Evolutionary conservation across 92 coral and sea anemone species (phyloP), one percentile per base, ranked within the genome.

Genomic region (Meandrina meandrites): DNA sequence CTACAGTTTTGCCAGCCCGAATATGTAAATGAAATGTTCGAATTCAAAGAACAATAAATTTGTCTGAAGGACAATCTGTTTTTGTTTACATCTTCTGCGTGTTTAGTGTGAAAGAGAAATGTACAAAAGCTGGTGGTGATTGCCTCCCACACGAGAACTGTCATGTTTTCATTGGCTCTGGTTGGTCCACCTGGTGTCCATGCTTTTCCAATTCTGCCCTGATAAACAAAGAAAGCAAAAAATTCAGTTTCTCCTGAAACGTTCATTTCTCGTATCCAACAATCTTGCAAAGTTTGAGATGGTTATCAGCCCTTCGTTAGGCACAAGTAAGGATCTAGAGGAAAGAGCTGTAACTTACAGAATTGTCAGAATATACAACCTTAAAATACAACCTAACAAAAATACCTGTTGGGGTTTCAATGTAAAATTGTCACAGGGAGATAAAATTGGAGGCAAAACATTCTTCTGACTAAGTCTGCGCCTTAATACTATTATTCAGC

Each of bases 181-280:
- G 90, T 70, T 93, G 98, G 70, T 94, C 96, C 72, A 93, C 91
- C 64, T 96, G 95, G 78, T 96, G 93, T 35, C 98, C 98, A 86
- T 96, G 98, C 86, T 96, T 96, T 84, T 96, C 98, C 81, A 96
- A 90, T 81, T 96, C 98, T 75, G 96, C 96, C 86, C 98, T 96
- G 77, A 67, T 53, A 86, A 89, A 62, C 5, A 92, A 86, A 68
- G 10, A 7, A 62, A 77, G 28, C 10, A 71, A 35, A 35, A 2
- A 47, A 15, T 10, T 22, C 13, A 64, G 15, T 64, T n/a, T 10
- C 16, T 6, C 1, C 10, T 64, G 19, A 64, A 64, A 64, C 31
- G 12, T 21, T 64, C 32, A 24, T 58, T 9, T 54, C 66, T 30
- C 27, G n/a, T n/a, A 17, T n/a, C 22, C 45, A 40, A 40, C 45